Evolutionary conservation across 2,113 vertebrate species (phyloP), one percentile per base, ranked within the genome.

Genomic region (Paraplagusia blochii): DNA sequence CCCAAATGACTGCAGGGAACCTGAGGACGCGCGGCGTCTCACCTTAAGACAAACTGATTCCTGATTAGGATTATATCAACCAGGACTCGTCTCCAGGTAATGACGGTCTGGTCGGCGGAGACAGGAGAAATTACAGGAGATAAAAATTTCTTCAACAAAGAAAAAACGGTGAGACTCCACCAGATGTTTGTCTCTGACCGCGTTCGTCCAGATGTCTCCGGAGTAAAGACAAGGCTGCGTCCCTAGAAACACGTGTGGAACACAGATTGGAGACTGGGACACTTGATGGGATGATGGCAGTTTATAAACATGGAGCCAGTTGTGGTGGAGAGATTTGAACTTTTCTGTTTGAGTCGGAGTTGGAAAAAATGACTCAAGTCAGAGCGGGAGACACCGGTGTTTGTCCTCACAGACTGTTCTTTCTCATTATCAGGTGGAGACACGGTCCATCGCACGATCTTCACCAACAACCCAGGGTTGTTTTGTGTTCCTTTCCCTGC

Each of bases 61-160:
- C 60, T 73, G 72, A 76, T 60, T 76, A 60, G 63, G 58, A 52
- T 72, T 72, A 55, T 44, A 29, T 15, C 53, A 36, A 15, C 50
- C 72, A 29, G 39, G 58, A 51, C 50, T 54, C 45, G 63, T 59
- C 29, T 53, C 17, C 19, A 39, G 8, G 69, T 77, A 77, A 74
- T 73, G 11, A 63, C 61, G 78, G 74, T 71, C 53, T 60, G 9
- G 40, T 29, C 22, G 59, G 19, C 53, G 17, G 15, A 54, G 49
- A 9, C 56, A 39, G 0, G 16, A 38, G 47, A 69, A 70, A 29
- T 72, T 64, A 67, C 13, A 61, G 45, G 11, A 56, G 50, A 42
- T 19, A 40, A 29, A 29, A 29, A n/a, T n/a, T n/a, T n/a, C n/a
- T n/a, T n/a, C n/a, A n/a, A n/a, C n/a, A n/a, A n/a, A n/a, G n/a